A percentile compares a stretch with the other conserved stretches of the same genome.
Conservation (phyloP, 2,113 vertebrate species). For the Macaca fascicularis region DNA sequence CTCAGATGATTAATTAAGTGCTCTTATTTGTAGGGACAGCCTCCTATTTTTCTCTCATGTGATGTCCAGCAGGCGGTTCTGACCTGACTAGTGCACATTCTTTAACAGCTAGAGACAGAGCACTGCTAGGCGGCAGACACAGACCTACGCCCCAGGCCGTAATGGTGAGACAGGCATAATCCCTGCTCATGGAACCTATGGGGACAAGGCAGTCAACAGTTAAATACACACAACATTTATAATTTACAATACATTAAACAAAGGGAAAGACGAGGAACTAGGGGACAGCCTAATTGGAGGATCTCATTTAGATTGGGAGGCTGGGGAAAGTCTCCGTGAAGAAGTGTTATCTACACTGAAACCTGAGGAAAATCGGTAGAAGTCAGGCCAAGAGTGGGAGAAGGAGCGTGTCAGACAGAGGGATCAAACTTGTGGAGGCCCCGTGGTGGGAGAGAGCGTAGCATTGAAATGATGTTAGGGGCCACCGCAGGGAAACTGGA, state of each 20-base stretch:
- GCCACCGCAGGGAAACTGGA: not conserved
- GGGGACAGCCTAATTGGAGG: not conserved
- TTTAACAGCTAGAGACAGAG: not conserved
- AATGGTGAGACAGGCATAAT: not conserved
- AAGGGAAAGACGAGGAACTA: not conserved
- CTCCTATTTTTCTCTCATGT: not conserved
- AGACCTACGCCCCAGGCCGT: not conserved
- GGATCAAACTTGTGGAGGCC: not conserved
- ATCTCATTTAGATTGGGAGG: not conserved
- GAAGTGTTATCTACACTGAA: not conserved
- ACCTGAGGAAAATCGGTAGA: not conserved
- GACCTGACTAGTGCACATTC: not conserved
- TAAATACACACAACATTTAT: not conserved
- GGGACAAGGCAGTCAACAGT: not conserved
- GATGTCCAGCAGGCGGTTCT: not conserved
- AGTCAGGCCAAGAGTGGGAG: not conserved
- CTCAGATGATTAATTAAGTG: conserved; percentile 15
- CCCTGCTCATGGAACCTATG: not conserved
- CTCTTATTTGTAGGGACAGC: not conserved
- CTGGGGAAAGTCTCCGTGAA: not conserved
- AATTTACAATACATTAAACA: not conserved
- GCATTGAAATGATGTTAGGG: not conserved
- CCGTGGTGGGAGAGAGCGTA: not conserved
- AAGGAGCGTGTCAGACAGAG: not conserved
- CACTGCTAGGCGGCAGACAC: not conserved